Percentiles rank a stretch among this genome's conserved stretches.
Conservation (phyloP, 2,888 invertebrate genomes). For the Acanthosepion lycidas region DNA sequence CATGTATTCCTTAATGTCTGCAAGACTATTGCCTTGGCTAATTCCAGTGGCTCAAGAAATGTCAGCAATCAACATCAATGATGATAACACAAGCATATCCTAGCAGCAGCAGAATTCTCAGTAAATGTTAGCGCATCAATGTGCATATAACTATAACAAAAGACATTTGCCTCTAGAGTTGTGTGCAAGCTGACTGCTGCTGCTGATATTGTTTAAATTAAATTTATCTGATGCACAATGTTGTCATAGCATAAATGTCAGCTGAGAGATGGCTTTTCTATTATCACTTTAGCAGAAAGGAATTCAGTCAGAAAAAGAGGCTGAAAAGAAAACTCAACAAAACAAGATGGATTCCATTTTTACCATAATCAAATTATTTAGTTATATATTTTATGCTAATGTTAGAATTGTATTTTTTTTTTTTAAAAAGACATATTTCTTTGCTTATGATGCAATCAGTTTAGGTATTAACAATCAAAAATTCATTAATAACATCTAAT, state of each 20-base stretch:
- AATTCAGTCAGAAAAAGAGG: too few relatives aligned
- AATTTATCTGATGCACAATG: background rate
- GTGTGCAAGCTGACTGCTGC: background rate
- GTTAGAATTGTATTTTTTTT: too few relatives aligned
- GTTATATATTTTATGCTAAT: too few relatives aligned
- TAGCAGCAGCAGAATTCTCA: background rate
- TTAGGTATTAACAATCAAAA: too few relatives aligned
- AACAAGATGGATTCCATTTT: too few relatives aligned
- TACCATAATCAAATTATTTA: too few relatives aligned
- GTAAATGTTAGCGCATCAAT: background rate
- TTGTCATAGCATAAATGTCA: conserved; percentile 37
- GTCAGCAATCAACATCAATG: background rate
- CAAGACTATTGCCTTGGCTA: background rate
- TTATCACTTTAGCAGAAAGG: too few relatives aligned
- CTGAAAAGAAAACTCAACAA: too few relatives aligned
- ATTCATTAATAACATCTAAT: too few relatives aligned
- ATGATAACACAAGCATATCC: background rate
- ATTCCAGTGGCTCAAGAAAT: background rate
- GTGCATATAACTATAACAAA: background rate
- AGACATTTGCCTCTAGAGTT: background rate
- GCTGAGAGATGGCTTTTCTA: background rate
- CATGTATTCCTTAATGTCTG: background rate
- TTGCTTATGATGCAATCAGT: too few relatives aligned
- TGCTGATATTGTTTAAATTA: background rate
- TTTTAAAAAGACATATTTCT: too few relatives aligned